phyloP scores from a whole-genome alignment of 2,797 vertebrate genomes.

The Microctenopoma stevenorrisi region DNA sequence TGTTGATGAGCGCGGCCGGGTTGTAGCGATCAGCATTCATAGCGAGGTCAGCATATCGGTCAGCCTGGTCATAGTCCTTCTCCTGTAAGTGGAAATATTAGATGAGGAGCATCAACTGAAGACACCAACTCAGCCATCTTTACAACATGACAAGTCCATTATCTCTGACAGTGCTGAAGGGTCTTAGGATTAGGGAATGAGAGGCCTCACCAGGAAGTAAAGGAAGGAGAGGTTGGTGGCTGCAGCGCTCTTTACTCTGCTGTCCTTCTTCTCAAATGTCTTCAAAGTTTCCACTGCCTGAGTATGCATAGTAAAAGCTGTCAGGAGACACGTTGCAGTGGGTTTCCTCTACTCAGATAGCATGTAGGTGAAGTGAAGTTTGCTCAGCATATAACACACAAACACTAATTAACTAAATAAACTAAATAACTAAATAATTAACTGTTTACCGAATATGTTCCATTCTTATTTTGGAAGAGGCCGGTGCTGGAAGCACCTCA shows the following conservation, averaged over 20 bases:
- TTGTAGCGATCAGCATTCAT: conserved; percentile 95
- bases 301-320: conserved; percentile 14
- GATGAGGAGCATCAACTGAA: background rate
- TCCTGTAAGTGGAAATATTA: conserved; percentile 79
- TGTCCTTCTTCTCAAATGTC: conserved; percentile 98
- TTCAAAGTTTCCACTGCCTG: conserved; percentile 96
- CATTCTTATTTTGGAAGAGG: background rate
- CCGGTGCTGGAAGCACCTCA: background rate
- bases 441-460: background rate
- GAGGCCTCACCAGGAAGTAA: conserved; percentile 89
- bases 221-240: conserved; percentile 97
- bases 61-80: conserved; percentile 92
- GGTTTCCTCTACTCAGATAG: background rate
- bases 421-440: too few species aligned
- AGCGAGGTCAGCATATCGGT: conserved; percentile 93
- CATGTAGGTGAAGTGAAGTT: background rate
- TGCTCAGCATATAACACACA: conserved; percentile 5
- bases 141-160: background rate
- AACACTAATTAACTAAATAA: too few species aligned
- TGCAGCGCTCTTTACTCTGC: conserved; percentile 95
- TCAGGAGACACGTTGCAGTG: background rate
- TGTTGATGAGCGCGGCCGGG: conserved; percentile 95
- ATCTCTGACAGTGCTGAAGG: background rate
- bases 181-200: background rate
- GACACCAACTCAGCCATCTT: background rate